phyloP scores from a whole-genome alignment of 1,140 invertebrate species.

The Lepidurus arcticus region DNA sequence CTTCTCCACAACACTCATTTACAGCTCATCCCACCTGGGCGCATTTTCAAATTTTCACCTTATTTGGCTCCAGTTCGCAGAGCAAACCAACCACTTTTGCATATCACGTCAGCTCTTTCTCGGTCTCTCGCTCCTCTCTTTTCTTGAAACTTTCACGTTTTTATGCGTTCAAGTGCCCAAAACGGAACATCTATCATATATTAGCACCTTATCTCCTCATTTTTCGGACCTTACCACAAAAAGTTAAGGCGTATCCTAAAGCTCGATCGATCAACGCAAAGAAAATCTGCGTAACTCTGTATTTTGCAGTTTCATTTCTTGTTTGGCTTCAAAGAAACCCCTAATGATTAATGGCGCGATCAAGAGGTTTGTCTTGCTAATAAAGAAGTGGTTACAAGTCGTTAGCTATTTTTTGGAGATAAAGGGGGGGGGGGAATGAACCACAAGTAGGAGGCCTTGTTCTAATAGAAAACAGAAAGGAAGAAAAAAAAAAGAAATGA shows the following conservation, averaged over 20 bases:
- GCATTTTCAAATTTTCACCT: neutral
- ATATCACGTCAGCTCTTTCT: neutral
- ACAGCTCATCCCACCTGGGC: neutral
- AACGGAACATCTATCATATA: too few species aligned
- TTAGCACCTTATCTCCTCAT: too few species aligned
- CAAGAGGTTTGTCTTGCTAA: neutral
- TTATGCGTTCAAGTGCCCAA: neutral
- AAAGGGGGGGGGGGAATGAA: neutral
- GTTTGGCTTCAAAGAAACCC: neutral
- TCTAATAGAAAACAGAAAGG: neutral
- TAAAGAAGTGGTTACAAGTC: conserved; percentile 22
- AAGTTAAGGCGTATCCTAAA: too few species aligned
- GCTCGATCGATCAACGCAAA: too few species aligned
- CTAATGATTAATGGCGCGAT: neutral
- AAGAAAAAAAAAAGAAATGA: neutral
- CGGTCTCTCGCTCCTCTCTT: neutral
- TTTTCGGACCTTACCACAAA: too few species aligned
- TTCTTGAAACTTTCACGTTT: neutral
- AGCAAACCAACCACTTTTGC: neutral
- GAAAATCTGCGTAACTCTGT: too few species aligned
- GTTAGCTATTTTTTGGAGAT: neutral
- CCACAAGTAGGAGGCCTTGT: neutral
- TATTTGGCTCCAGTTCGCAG: neutral
- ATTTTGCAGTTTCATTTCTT: neutral
- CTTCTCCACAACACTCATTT: neutral